Percentiles rank a stretch among this genome's conserved stretches.
phyloP scores from a whole-genome alignment of 2,113 vertebrate species.

The Passer domesticus region DNA sequence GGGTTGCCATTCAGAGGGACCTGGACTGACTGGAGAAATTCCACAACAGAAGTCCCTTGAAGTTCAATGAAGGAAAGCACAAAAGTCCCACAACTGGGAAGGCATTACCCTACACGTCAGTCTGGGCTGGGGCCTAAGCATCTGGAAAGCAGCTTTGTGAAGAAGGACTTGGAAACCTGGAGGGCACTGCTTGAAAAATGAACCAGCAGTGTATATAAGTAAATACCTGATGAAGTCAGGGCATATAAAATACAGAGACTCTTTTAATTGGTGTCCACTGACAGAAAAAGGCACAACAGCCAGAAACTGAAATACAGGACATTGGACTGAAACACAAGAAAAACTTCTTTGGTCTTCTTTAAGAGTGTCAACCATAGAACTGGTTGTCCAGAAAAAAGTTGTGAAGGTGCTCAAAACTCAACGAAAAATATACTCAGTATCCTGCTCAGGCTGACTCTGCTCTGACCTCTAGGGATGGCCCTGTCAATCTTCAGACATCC shows the following conservation, averaged over 20 bases:
- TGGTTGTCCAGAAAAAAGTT: background rate
- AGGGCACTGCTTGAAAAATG: background rate
- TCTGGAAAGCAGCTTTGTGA: background rate
- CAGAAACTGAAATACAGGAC: background rate
- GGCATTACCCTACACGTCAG: background rate
- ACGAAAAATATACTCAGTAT: background rate
- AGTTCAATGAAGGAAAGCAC: background rate
- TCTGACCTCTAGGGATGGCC: background rate
- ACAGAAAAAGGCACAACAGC: background rate
- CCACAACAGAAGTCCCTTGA: background rate
- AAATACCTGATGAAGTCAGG: background rate
- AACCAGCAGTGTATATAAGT: background rate
- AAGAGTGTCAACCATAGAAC: background rate
- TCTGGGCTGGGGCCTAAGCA: background rate
- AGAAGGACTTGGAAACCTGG: background rate
- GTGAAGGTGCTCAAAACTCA: background rate
- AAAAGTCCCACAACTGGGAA: background rate
- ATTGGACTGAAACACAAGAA: background rate
- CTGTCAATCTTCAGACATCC: background rate
- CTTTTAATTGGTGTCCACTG: background rate
- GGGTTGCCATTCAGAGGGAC: background rate
- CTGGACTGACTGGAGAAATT: background rate
- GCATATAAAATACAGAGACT: background rate
- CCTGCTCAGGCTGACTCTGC: background rate
- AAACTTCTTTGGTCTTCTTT: background rate